These are phyloP conservation scores for Melanogrammus aeglefinus DNA, from an alignment of 2,797 vertebrate genomes.

Conservation along the genomic window DNA sequence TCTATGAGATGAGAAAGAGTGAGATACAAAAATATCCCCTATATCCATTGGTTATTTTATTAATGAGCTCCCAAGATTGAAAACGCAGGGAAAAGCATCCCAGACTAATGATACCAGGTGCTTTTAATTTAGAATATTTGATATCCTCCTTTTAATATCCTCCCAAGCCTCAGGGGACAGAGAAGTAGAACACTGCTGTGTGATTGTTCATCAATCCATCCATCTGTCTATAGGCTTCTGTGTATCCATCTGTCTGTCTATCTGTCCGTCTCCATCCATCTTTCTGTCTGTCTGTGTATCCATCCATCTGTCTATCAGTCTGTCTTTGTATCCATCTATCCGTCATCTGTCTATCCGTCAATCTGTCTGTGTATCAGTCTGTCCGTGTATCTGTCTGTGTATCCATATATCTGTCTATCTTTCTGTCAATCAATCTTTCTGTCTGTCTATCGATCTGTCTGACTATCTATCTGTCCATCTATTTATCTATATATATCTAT, in stretches of 20 bases:
- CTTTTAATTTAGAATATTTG: background rate
- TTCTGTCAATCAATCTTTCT: no score
- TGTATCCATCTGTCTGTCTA: background rate
- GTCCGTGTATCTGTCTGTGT: no score
- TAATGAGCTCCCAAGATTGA: background rate
- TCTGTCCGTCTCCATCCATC: background rate
- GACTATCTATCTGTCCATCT: no score
- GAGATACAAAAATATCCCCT: background rate
- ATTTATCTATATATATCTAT: no score
- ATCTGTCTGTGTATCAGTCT: no score
- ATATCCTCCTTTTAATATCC: background rate
- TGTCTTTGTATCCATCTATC: no score
- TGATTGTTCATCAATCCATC: background rate
- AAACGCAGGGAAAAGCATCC: background rate
- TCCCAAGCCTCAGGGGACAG: background rate
- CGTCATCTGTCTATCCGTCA: no score
- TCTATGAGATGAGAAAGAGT: background rate
- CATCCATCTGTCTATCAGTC: no score
- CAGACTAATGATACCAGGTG: background rate
- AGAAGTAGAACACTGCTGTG: background rate
- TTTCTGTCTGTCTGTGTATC: background rate
- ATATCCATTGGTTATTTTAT: background rate
- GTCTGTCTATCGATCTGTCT: no score
- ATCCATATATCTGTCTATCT: no score
- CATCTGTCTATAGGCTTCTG: background rate